Evolutionary conservation across 2,113 vertebrate species (phyloP).

Genomic region (Rhinopomastus cyanomelas): DNA sequence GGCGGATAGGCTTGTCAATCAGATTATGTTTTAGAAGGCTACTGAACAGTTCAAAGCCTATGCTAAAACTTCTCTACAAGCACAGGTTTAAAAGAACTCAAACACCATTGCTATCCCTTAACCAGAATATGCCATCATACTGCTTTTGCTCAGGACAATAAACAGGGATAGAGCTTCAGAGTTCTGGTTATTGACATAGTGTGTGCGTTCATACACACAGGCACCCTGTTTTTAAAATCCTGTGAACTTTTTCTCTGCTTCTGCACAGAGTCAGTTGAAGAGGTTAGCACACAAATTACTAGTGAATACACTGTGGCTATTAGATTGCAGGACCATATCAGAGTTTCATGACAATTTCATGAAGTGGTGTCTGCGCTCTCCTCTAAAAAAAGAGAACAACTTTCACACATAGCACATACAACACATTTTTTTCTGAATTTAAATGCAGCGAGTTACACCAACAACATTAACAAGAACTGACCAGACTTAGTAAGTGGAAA

Average conservation of each 20-base stretch:
- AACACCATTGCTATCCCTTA: slow-evolving; percentile 29
- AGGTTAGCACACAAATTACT: neutral
- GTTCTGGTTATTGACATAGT: neutral
- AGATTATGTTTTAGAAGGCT: neutral
- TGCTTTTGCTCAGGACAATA: slow-evolving; percentile 15
- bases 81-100: slow-evolving; percentile 17
- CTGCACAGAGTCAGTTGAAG: neutral
- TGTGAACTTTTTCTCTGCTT: neutral
- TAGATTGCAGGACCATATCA: neutral
- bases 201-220: neutral
- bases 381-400: neutral
- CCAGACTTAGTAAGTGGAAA: slow-evolving; percentile 49
- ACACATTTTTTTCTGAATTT: neutral
- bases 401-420: slow-evolving; percentile 13
- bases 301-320: neutral
- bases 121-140: neutral
- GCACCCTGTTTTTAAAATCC: no score
- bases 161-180: neutral
- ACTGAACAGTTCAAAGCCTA: neutral
- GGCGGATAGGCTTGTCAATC: neutral
- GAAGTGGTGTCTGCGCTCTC: slow-evolving; percentile 13
- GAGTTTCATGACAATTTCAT: slow-evolving; percentile 1
- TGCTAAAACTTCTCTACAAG: slow-evolving; percentile 16
- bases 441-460: slow-evolving; percentile 36
- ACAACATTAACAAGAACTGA: slow-evolving; percentile 29